Percentiles rank a stretch among this genome's conserved stretches.
phyloP scores from a whole-genome alignment of 2,797 vertebrate genomes.

The Pampus argenteus region DNA sequence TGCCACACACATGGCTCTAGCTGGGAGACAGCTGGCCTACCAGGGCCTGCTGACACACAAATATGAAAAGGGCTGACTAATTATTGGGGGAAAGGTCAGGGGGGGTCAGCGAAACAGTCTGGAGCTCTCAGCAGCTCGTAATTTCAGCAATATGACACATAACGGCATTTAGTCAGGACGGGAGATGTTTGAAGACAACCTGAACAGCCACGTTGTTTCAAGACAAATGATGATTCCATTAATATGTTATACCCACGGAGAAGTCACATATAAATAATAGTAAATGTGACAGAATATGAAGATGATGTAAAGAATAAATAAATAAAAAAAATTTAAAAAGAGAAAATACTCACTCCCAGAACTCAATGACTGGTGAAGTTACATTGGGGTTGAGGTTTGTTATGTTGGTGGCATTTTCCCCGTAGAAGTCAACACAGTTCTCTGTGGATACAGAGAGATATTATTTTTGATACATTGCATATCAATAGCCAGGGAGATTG shows the following conservation, averaged over 20 bases:
- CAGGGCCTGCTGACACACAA: constrained; percentile 80
- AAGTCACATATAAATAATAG: background rate
- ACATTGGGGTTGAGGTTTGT: constrained; percentile 92
- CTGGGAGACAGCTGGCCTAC: constrained; percentile 83
- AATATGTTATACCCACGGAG: constrained; percentile 15
- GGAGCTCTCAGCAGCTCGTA: constrained; percentile 29
- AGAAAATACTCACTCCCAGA: constrained; percentile 96
- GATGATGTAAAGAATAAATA: background rate
- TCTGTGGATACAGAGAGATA: constrained; percentile 81
- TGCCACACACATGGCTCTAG: constrained; percentile 82
- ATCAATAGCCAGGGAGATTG: background rate
- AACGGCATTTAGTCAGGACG: background rate
- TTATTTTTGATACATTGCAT: constrained; percentile 2
- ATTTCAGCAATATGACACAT: constrained; percentile 32
- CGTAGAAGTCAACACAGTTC: constrained; percentile 95
- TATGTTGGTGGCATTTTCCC: constrained; percentile 94
- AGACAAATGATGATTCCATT: constrained; percentile 21
- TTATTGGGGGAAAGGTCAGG: constrained; percentile 77
- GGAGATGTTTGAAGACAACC: constrained; percentile 2
- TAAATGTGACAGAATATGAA: constrained; percentile 1
- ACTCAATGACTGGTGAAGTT: constrained; percentile 98
- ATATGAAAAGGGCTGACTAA: constrained; percentile 85
- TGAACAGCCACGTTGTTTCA: background rate
- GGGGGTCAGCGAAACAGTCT: constrained; percentile 43
- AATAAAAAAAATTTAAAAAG: constrained; percentile 7